Conservation (phyloP, 2,888 invertebrate genomes). For the Cybosia mesomella region DNA sequence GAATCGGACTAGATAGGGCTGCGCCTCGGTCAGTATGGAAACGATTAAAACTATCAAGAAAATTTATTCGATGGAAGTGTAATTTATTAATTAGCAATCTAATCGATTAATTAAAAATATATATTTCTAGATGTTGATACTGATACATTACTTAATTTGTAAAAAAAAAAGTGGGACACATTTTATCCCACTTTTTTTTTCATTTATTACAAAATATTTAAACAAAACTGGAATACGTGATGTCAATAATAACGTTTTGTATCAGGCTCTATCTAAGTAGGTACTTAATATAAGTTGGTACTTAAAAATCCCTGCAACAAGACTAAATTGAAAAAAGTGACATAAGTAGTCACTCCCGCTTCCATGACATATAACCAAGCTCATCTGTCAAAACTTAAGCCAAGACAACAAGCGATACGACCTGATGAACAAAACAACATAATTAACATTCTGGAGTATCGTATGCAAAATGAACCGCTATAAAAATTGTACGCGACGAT, state of each 20-base stretch:
- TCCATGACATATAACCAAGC: constrained; percentile 19
- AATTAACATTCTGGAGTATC: constrained; percentile 59
- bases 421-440: constrained; percentile 57
- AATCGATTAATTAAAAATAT: too few relatives aligned
- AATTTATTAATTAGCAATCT: too few relatives aligned
- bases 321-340: not conserved
- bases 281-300: not conserved
- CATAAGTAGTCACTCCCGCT: not conserved
- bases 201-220: too few relatives aligned
- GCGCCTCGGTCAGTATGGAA: not conserved
- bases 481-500: constrained; percentile 37
- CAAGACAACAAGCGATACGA: constrained; percentile 24
- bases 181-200: too few relatives aligned
- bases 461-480: constrained; percentile 45
- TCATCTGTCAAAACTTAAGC: constrained; percentile 29
- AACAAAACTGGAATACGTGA: too few relatives aligned
- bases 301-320: not conserved
- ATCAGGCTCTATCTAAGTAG: not conserved
- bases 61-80: too few relatives aligned
- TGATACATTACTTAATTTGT: too few relatives aligned
- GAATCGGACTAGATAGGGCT: not conserved
- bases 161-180: too few relatives aligned
- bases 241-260: too few relatives aligned
- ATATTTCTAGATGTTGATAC: too few relatives aligned
- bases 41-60: too few relatives aligned